Percentiles rank a stretch among this genome's conserved stretches.
Evolutionary conservation across 2,888 invertebrate species (phyloP).

Genomic region (Leptinotarsa rubiginosa): DNA sequence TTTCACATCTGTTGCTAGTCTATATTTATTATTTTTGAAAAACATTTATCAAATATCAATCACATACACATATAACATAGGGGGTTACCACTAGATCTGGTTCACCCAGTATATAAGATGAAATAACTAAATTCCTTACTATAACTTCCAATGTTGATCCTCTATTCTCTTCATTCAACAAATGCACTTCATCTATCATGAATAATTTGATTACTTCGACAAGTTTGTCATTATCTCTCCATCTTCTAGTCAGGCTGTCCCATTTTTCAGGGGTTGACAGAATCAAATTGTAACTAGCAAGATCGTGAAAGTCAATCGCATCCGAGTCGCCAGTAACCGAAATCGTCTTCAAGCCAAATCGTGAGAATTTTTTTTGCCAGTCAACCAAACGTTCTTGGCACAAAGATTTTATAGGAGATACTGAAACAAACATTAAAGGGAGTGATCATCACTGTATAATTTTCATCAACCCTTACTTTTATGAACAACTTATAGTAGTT

Average conservation of each 20-base stretch:
- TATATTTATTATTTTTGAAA: not conserved
- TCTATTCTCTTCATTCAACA: slow-evolving; percentile 77
- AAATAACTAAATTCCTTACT: slow-evolving; percentile 65
- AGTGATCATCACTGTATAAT: not conserved
- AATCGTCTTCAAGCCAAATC: slow-evolving; percentile 73
- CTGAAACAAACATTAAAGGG: slow-evolving; percentile 63
- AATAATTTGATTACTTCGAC: slow-evolving; percentile 75
- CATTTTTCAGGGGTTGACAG: slow-evolving; percentile 89
- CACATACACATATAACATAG: too few species aligned
- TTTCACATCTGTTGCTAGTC: not conserved
- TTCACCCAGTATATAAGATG: too few species aligned
- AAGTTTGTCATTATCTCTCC: slow-evolving; percentile 75
- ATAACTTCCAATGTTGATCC: slow-evolving; percentile 85
- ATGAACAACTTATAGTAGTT: too few species aligned
- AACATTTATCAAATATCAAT: not conserved
- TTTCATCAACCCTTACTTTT: too few species aligned
- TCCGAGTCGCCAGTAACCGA: slow-evolving; percentile 85
- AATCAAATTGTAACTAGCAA: slow-evolving; percentile 71
- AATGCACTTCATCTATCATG: slow-evolving; percentile 83
- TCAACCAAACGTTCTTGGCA: slow-evolving; percentile 79
- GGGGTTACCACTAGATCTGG: too few species aligned
- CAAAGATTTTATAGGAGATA: slow-evolving; percentile 85
- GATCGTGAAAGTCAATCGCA: slow-evolving; percentile 69
- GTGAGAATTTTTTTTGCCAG: slow-evolving; percentile 79
- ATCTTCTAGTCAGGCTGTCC: slow-evolving; percentile 82